Evolutionary conservation across 2,113 vertebrate species (phyloP).

Genomic region (Manacus vitellinus): DNA sequence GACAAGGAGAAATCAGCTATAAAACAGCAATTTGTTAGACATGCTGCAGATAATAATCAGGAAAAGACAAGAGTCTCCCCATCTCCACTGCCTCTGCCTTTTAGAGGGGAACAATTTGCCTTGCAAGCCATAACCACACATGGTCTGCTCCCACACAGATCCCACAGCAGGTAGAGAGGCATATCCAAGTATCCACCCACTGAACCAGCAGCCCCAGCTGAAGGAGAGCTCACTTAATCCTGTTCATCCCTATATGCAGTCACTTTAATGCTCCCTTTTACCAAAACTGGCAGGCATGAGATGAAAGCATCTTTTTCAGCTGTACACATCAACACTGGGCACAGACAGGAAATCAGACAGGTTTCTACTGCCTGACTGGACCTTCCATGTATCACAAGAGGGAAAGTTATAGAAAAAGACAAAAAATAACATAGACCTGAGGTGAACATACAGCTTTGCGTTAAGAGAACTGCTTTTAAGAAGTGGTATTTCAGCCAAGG

Average conservation of each 20-base stretch:
- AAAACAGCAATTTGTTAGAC: background rate
- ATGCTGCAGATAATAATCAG: background rate
- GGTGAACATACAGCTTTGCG: background rate
- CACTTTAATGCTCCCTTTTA: background rate
- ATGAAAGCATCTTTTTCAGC: background rate
- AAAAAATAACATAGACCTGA: background rate
- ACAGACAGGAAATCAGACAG: background rate
- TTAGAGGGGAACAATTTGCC: background rate
- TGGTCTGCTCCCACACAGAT: rapidly evolving
- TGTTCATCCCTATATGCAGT: background rate
- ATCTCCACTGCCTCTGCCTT: background rate
- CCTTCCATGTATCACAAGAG: background rate
- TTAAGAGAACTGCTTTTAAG: background rate
- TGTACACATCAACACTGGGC: rapidly evolving
- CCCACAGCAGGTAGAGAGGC: background rate
- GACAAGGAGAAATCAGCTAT: background rate
- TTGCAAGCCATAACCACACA: background rate
- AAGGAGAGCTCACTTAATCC: background rate
- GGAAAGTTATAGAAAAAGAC: background rate
- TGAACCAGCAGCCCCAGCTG: background rate
- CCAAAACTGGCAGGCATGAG: background rate
- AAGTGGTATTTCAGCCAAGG: background rate
- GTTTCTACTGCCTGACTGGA: background rate
- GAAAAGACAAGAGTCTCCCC: background rate
- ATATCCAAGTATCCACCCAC: background rate